Evolutionary conservation across 37 sponge, comb jelly and placozoan species (phyloP).

Genomic region (Chondrosia reniformis): DNA sequence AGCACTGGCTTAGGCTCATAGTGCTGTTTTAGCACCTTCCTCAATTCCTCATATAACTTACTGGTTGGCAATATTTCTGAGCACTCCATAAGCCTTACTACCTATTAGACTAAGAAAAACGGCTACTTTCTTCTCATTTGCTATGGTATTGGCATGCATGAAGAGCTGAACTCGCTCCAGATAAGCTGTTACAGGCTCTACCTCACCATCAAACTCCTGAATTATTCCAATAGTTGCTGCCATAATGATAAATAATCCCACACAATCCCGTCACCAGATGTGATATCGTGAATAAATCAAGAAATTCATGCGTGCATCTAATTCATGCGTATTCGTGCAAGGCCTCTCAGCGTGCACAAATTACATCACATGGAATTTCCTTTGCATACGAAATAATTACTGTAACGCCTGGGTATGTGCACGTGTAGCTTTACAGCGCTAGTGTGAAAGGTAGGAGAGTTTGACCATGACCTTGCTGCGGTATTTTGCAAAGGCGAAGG

Average conservation of each 20-base stretch:
- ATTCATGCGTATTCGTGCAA: no score
- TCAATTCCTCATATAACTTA: neutral
- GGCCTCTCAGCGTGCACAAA: no score
- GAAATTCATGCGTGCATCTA: no score
- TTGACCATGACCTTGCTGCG: no score
- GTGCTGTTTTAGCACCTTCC: neutral
- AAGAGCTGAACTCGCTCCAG: conserved; percentile 4
- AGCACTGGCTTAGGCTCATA: conserved; percentile 16
- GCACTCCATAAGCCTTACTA: conserved; percentile 4
- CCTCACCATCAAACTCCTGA: neutral
- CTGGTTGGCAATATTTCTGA: neutral
- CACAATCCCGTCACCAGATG: conserved; percentile 18
- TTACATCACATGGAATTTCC: no score
- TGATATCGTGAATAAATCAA: no score
- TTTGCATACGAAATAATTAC: no score
- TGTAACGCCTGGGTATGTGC: no score
- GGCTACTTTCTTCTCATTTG: conserved; percentile 1
- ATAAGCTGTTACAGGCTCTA: conserved; percentile 2
- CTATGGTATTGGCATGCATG: conserved; percentile 16
- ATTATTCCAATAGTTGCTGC: neutral
- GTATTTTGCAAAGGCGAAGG: no score
- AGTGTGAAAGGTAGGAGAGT: no score
- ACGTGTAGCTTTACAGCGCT: no score
- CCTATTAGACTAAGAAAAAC: conserved; percentile 24
- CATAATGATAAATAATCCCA: no score